Evolutionary conservation across 2,113 vertebrate species (phyloP).

Genomic region (Scopus umbretta): DNA sequence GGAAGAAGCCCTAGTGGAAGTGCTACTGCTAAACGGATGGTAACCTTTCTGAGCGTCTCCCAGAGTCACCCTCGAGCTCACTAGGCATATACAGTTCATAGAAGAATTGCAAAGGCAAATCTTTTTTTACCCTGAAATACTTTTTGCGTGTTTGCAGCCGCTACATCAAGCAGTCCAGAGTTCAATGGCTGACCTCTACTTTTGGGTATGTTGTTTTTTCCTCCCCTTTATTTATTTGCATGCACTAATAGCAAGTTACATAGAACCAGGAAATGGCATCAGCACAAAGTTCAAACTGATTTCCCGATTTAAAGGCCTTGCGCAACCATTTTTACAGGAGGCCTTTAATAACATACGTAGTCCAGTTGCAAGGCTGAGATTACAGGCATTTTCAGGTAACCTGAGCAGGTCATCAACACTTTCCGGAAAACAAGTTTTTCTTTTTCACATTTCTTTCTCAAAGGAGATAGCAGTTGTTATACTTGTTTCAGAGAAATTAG

Average conservation of each 20-base stretch:
- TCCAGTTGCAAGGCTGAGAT: not conserved
- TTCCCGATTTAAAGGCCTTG: not conserved
- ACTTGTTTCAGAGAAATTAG: not conserved
- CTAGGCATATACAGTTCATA: not conserved
- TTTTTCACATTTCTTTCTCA: not conserved
- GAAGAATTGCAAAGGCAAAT: not conserved
- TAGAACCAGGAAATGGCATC: not conserved
- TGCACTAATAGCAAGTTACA: not conserved
- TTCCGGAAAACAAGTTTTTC: not conserved
- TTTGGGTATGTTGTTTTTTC: not conserved
- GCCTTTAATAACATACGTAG: not conserved
- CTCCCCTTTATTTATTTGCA: not conserved
- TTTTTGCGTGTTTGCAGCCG: not conserved
- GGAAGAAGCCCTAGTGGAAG: not conserved
- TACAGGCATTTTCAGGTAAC: not conserved
- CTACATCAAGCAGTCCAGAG: not conserved
- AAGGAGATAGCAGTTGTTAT: not conserved
- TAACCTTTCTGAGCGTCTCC: not conserved
- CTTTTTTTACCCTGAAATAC: not conserved
- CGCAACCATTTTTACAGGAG: not conserved
- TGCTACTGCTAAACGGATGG: not conserved
- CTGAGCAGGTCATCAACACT: not conserved
- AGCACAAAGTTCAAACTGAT: slow-evolving; percentile 9
- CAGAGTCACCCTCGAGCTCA: not conserved
- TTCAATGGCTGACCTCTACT: not conserved